phyloP scores from a whole-genome alignment of 2,888 invertebrate species.

The Scaptomyza reducta region DNA sequence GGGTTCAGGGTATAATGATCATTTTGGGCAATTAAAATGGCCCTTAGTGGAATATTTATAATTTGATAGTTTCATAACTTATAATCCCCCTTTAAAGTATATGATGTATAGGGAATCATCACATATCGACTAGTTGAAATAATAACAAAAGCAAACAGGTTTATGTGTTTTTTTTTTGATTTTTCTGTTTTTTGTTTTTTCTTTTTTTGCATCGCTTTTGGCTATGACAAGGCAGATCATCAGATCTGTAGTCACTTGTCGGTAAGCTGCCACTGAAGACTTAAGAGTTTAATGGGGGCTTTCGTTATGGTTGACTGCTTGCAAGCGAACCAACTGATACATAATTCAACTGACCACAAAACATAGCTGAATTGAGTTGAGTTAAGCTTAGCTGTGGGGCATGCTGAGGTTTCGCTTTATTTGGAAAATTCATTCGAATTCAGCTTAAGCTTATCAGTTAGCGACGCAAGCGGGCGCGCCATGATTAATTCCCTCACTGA shows the following conservation, averaged over 20 bases:
- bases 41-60: no score
- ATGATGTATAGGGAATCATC: not conserved
- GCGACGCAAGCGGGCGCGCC: slow-evolving; percentile 13
- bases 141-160: not conserved
- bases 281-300: slow-evolving; percentile 19
- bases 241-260: slow-evolving; percentile 13
- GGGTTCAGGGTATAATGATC: no score
- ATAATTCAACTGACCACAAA: slow-evolving; percentile 4
- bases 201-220: slow-evolving; percentile 28
- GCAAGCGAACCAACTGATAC: not conserved
- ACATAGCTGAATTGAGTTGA: not conserved
- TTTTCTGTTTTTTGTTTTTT: not conserved
- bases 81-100: not conserved
- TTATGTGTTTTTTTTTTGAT: not conserved
- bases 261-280: not conserved
- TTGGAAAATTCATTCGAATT: slow-evolving; percentile 5
- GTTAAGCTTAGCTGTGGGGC: not conserved
- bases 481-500: slow-evolving; percentile 51
- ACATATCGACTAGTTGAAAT: not conserved
- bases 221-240: slow-evolving; percentile 40
- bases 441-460: slow-evolving; percentile 27
- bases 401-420: not conserved
- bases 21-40: no score
- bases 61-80: not conserved
- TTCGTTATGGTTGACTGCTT: slow-evolving; percentile 9